These are phyloP conservation scores for Apodemia mormo DNA, from an alignment of 2,888 invertebrate species.

Conservation along the genomic window DNA sequence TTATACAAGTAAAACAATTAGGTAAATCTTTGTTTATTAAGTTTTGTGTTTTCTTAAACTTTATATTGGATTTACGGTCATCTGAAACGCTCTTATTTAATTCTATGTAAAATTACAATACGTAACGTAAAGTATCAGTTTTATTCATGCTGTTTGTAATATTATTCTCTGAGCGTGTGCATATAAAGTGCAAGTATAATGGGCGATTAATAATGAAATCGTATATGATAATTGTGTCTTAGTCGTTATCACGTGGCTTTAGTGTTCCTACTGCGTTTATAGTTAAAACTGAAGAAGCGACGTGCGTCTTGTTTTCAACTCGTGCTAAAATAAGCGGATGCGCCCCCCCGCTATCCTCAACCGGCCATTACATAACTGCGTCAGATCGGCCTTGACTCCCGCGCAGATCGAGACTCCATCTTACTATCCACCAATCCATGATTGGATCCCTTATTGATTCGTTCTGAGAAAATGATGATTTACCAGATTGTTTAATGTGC, in stretches of 20 bases:
- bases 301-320: slow-evolving; percentile 65
- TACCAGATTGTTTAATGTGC: too few species aligned
- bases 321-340: slow-evolving; percentile 73
- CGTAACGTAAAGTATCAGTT: too few species aligned
- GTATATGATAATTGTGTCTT: background rate
- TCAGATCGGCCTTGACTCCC: slow-evolving; percentile 78
- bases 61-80: too few species aligned
- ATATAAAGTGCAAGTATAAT: background rate
- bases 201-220: background rate
- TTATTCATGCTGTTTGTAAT: background rate
- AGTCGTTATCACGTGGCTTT: slow-evolving; percentile 10
- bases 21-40: background rate
- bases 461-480: background rate
- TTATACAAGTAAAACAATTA: background rate
- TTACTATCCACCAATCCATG: slow-evolving; percentile 31
- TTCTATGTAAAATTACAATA: too few species aligned
- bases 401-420: slow-evolving; percentile 54
- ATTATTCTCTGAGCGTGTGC: background rate
- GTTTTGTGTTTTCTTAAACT: too few species aligned
- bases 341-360: slow-evolving; percentile 56
- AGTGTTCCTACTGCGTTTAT: slow-evolving; percentile 14
- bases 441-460: slow-evolving; percentile 22
- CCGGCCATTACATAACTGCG: slow-evolving; percentile 69
- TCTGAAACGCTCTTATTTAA: too few species aligned
- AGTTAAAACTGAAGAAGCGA: slow-evolving; percentile 36